Evolutionary conservation across 1,140 invertebrate genomes (phyloP).

Genomic region (Drosophila leontia): DNA sequence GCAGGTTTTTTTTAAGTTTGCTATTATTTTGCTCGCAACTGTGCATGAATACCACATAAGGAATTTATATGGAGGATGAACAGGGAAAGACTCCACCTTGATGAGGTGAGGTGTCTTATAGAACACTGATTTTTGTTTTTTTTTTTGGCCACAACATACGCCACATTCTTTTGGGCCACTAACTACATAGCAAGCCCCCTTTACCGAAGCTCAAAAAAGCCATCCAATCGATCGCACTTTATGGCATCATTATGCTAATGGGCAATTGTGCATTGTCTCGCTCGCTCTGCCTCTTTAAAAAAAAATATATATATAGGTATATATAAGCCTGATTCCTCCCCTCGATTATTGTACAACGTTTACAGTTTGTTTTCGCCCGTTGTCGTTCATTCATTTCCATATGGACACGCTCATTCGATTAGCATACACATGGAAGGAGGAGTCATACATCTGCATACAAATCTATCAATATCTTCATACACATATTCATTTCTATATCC

Average conservation of each 20-base stretch:
- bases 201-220: constrained; percentile 13
- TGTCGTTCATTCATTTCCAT: constrained; percentile 66
- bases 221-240: constrained; percentile 46
- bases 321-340: constrained; percentile 1
- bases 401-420: constrained; percentile 71
- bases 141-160: constrained; percentile 52
- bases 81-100: constrained; percentile 1
- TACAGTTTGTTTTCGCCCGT: constrained; percentile 59
- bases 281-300: not conserved
- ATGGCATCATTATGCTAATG: constrained; percentile 81
- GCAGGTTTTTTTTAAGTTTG: not conserved
- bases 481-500: constrained; percentile 5
- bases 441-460: constrained; percentile 29
- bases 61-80: constrained; percentile 1
- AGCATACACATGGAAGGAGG: constrained; percentile 56
- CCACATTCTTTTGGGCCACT: constrained; percentile 64
- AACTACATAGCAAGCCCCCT: constrained; percentile 11
- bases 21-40: not conserved
- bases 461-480: constrained; percentile 19
- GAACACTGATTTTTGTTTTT: constrained; percentile 6
- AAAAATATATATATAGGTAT: not conserved
- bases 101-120: constrained; percentile 22
- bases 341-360: constrained; percentile 77
- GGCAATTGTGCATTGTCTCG: constrained; percentile 74
- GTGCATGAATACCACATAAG: not conserved